These are phyloP conservation scores for Hydrolagus affinis DNA, from an alignment of 2,113 vertebrate genomes.

Conservation along the genomic window DNA sequence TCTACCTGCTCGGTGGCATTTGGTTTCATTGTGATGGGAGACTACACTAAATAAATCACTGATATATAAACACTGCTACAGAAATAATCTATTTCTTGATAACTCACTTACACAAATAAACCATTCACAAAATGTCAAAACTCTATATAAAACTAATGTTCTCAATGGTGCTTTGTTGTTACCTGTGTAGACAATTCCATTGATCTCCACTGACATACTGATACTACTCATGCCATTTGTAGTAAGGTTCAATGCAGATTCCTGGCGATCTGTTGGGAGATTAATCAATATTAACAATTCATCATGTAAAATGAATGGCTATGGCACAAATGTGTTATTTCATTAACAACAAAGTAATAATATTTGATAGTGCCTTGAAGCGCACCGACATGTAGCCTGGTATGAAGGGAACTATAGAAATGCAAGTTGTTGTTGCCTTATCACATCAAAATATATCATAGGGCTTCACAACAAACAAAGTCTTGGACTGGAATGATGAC, in stretches of 20 bases:
- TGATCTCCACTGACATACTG: conserved; percentile 93
- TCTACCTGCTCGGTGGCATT: too few relatives aligned
- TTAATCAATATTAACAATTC: not conserved
- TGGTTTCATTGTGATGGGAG: too few relatives aligned
- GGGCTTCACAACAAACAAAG: too few relatives aligned
- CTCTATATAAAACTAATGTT: not conserved
- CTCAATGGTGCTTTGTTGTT: conserved; percentile 35
- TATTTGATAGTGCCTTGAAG: not conserved
- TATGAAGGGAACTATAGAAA: not conserved
- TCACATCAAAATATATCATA: too few relatives aligned
- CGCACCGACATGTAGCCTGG: not conserved
- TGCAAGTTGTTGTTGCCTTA: not conserved
- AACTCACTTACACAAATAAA: too few relatives aligned
- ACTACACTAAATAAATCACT: too few relatives aligned
- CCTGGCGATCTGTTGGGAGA: conserved; percentile 66
- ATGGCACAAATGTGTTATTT: too few relatives aligned
- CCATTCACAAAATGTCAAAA: not conserved
- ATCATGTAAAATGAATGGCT: not conserved
- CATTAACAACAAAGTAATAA: too few relatives aligned
- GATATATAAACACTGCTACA: too few relatives aligned
- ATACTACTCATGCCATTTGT: conserved; percentile 79
- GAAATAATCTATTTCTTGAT: too few relatives aligned
- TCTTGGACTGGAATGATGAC: too few relatives aligned
- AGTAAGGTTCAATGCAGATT: conserved; percentile 56
- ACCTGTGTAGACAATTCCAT: conserved; percentile 87